phyloP scores from a whole-genome alignment of 2,797 vertebrate genomes.

The Urophycis tenuis region DNA sequence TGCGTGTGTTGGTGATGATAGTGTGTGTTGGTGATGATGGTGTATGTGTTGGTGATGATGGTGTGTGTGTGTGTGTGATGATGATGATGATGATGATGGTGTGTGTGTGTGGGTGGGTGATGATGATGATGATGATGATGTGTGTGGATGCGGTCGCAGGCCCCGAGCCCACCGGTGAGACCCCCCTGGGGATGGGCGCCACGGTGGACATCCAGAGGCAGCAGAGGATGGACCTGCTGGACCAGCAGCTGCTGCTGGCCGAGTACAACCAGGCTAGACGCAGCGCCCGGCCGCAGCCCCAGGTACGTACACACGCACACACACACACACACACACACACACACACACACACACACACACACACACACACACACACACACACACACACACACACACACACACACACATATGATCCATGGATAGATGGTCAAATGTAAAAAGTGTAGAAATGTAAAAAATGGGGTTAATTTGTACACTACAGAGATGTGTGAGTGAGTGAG shows the following conservation, averaged over 20 bases:
- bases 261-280: constrained; percentile 83
- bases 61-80: neutral
- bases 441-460: neutral
- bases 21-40: no score
- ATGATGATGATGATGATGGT: no score
- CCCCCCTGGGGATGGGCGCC: constrained; percentile 89
- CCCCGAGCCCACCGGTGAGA: constrained; percentile 76
- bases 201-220: constrained; percentile 95
- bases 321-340: neutral
- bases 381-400: neutral
- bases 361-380: neutral
- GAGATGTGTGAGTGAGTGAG: no score
- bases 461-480: neutral
- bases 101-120: neutral
- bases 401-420: no score
- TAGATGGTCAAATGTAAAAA: neutral
- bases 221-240: constrained; percentile 88
- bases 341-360: neutral
- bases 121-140: no score
- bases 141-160: constrained; percentile 47
- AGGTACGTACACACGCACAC: constrained; percentile 39
- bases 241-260: constrained; percentile 87
- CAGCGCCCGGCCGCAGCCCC: constrained; percentile 71
- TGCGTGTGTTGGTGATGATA: no score
- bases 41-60: no score